Evolutionary conservation across 2,113 vertebrate genomes (phyloP).

Genomic region (Podarcis muralis): DNA sequence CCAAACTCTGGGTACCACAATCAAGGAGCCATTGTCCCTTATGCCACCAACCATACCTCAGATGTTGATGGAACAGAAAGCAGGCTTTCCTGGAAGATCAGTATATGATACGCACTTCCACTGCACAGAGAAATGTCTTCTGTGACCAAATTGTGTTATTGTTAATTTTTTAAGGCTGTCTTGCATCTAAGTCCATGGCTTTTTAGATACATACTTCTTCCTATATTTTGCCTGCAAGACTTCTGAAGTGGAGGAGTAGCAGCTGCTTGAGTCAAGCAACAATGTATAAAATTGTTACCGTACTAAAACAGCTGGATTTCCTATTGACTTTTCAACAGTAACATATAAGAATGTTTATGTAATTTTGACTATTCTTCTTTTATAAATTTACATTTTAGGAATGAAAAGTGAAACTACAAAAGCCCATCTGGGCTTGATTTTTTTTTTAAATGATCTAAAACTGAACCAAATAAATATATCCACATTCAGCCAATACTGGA

Average conservation of each 20-base stretch:
- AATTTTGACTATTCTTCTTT: conserved; percentile 31
- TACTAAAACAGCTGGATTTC: neutral
- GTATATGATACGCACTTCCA: neutral
- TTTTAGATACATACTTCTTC: neutral
- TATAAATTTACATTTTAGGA: conserved; percentile 33
- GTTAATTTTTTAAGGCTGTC: neutral
- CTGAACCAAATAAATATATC: neutral
- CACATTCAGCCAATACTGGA: neutral
- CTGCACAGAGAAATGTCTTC: neutral
- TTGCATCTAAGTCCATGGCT: neutral
- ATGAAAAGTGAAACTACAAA: conserved; percentile 8
- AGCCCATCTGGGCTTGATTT: neutral
- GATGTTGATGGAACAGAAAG: neutral
- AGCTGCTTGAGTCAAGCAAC: conserved; percentile 9
- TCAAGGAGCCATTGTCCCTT: neutral
- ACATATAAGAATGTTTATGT: neutral
- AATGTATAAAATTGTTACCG: neutral
- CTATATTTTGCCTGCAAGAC: neutral
- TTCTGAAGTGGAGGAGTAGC: neutral
- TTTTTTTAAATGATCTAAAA: neutral
- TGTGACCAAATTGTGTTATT: neutral
- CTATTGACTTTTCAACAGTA: neutral
- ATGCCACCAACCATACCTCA: neutral
- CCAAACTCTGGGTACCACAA: neutral
- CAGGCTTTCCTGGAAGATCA: neutral